phyloP scores from a whole-genome alignment of 2,888 invertebrate genomes.

The Epinotia nisella region DNA sequence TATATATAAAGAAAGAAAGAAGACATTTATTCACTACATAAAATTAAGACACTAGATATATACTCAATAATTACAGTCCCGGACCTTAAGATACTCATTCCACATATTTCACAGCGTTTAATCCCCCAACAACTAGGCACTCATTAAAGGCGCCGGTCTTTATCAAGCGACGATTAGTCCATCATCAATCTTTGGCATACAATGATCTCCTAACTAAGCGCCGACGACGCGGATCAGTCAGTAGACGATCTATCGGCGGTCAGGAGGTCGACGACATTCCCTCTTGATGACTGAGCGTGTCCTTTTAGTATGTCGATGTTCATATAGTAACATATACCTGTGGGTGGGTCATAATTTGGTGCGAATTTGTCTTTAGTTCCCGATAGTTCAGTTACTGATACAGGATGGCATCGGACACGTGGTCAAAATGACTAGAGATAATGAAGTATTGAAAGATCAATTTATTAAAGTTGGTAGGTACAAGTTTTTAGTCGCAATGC shows the following conservation, averaged over 20 bases:
- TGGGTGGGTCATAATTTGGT: too few species aligned
- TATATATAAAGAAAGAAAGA: too few species aligned
- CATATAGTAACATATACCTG: background rate
- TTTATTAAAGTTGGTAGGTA: too few species aligned
- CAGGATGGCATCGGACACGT: too few species aligned
- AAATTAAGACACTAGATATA: background rate
- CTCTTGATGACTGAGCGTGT: slow-evolving; percentile 36
- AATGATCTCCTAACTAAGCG: slow-evolving; percentile 76
- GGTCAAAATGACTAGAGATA: too few species aligned
- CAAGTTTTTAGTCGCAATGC: too few species aligned
- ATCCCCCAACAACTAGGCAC: slow-evolving; percentile 33
- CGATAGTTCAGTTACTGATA: too few species aligned
- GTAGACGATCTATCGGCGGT: slow-evolving; percentile 60
- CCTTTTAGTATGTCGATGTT: slow-evolving; percentile 12
- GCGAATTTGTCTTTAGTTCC: background rate
- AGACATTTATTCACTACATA: too few species aligned
- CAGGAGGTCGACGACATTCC: slow-evolving; percentile 53
- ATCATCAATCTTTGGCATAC: slow-evolving; percentile 74
- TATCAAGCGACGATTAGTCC: slow-evolving; percentile 65
- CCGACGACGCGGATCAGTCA: slow-evolving; percentile 64
- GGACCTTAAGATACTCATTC: slow-evolving; percentile 2
- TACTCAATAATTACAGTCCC: background rate
- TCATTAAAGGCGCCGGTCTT: slow-evolving; percentile 51
- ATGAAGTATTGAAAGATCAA: too few species aligned
- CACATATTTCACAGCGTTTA: slow-evolving; percentile 29